Evolutionary conservation across 2,888 invertebrate genomes (phyloP).

Genomic region (Ornithoptera priamus): DNA sequence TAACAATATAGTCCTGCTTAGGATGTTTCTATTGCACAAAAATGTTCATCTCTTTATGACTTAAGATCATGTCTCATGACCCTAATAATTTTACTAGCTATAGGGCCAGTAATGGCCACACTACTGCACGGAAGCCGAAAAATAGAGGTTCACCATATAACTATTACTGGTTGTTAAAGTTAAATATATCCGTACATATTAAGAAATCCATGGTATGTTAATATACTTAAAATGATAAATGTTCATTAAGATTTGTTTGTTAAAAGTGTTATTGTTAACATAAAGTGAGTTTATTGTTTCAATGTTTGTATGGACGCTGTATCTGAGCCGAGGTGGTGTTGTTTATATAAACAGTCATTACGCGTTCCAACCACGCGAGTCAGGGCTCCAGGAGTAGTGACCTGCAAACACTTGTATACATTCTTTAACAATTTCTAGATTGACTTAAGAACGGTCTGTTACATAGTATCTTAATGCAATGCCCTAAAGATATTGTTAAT

Average conservation of each 20-base stretch:
- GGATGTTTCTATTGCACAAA: too few species aligned
- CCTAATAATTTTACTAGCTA: too few species aligned
- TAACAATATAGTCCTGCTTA: too few species aligned
- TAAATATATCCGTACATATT: too few species aligned
- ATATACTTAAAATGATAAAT: conserved; percentile 10
- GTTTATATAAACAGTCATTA: conserved; percentile 47
- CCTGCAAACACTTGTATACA: conserved; percentile 28
- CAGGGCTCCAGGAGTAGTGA: conserved; percentile 32
- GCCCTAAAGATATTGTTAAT: too few species aligned
- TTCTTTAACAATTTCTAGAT: neutral
- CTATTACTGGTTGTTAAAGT: too few species aligned
- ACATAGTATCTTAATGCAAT: too few species aligned
- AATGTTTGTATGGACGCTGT: conserved; percentile 11
- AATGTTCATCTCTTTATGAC: too few species aligned
- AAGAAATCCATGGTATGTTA: neutral
- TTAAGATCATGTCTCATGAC: too few species aligned
- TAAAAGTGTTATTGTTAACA: conserved; percentile 18
- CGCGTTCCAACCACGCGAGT: conserved; percentile 44
- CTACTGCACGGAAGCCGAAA: neutral
- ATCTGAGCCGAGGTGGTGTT: conserved; percentile 28
- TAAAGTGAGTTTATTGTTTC: conserved; percentile 9
- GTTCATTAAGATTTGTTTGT: conserved; percentile 2
- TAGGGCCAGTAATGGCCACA: neutral
- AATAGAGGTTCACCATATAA: too few species aligned
- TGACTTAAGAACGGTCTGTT: too few species aligned